A percentile compares a stretch with the other conserved stretches of the same genome.
Evolutionary conservation across 1,140 invertebrate species (phyloP).

Genomic region (Drosophila ambigua): DNA sequence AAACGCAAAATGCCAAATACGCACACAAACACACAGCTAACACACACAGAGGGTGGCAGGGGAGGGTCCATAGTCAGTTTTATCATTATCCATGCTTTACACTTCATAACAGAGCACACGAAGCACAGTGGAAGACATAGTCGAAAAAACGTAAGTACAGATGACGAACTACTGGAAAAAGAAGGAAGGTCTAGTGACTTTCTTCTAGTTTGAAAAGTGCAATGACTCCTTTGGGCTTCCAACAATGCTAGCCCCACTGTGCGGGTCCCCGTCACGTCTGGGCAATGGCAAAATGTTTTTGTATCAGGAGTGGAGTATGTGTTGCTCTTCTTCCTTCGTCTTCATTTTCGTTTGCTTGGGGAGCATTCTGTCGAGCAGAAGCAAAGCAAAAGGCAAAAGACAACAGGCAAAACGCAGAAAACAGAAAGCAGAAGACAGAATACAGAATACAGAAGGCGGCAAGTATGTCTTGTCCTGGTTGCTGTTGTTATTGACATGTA

Average conservation of each 20-base stretch:
- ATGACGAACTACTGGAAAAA: background rate
- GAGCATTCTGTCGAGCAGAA: constrained; percentile 31
- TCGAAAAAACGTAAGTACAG: background rate
- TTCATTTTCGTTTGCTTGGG: constrained; percentile 9
- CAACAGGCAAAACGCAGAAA: background rate
- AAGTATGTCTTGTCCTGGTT: constrained; percentile 71
- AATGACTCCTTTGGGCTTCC: no score
- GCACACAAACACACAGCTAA: constrained; percentile 32
- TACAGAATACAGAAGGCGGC: constrained; percentile 16
- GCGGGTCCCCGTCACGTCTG: constrained; percentile 42
- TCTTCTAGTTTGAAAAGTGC: no score
- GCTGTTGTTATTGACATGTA: constrained; percentile 83
- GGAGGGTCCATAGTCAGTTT: constrained; percentile 64
- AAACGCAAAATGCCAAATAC: constrained; percentile 76
- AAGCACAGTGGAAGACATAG: constrained; percentile 32
- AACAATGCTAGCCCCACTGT: constrained; percentile 27
- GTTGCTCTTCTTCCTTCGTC: constrained; percentile 21
- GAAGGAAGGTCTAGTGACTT: background rate
- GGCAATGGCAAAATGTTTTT: constrained; percentile 21
- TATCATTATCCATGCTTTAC: constrained; percentile 69
- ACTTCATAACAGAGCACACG: constrained; percentile 68
- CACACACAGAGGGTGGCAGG: constrained; percentile 22
- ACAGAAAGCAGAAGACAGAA: background rate
- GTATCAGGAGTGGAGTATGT: background rate
- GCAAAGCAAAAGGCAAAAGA: constrained; percentile 10